Conservation (phyloP, 2,888 invertebrate genomes). For the Diarsia rubi region DNA sequence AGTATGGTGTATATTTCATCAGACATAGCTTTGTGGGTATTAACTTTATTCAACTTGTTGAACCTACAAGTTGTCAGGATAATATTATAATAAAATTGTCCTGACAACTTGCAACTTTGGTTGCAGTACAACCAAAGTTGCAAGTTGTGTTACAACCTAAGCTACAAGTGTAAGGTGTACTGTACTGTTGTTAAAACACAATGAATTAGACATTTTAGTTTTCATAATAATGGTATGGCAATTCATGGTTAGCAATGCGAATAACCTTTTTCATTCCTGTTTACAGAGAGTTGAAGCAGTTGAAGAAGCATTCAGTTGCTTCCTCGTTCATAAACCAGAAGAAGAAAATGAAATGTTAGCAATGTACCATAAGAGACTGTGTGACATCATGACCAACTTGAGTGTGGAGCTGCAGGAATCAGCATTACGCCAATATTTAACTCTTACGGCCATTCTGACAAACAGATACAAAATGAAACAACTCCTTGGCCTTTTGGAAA, state of each 20-base stretch:
- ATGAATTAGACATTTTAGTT: background rate
- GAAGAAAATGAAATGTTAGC: constrained; percentile 93
- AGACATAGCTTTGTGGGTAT: background rate
- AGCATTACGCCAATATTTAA: constrained; percentile 94
- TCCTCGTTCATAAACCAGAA: constrained; percentile 94
- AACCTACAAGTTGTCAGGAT: background rate
- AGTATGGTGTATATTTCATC: background rate
- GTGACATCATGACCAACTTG: constrained; percentile 92
- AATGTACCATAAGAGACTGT: constrained; percentile 93
- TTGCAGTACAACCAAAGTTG: background rate
- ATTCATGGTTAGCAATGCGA: background rate
- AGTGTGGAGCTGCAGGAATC: constrained; percentile 94
- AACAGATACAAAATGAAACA: constrained; percentile 94
- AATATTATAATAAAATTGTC: background rate
- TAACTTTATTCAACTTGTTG: background rate
- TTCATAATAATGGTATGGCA: background rate
- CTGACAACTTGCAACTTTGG: background rate
- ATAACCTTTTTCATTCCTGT: constrained; percentile 23
- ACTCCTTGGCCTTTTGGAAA: constrained; percentile 94
- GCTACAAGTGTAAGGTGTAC: background rate
- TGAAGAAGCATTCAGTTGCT: constrained; percentile 97
- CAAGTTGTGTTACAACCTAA: background rate
- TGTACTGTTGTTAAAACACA: background rate
- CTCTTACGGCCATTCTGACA: constrained; percentile 93
- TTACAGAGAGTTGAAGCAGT: constrained; percentile 95